Conservation (phyloP, 2,113 vertebrate species). For the Bos taurus region DNA sequence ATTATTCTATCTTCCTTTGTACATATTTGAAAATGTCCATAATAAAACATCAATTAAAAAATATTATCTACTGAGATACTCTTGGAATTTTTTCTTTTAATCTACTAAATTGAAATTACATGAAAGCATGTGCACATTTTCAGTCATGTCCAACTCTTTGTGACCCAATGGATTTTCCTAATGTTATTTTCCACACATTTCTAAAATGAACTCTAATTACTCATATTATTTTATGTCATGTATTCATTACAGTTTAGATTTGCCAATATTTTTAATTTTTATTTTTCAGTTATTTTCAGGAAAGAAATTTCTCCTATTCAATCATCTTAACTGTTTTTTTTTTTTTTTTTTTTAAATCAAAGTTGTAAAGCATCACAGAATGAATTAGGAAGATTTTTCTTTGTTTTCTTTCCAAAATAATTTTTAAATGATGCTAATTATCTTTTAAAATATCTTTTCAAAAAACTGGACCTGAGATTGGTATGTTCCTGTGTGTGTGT, state of each 20-base stretch:
- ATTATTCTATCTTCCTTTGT: not conserved
- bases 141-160: not conserved
- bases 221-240: not conserved
- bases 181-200: not conserved
- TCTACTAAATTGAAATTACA: not conserved
- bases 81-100: not conserved
- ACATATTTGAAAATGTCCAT: not conserved
- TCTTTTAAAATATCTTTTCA: not conserved
- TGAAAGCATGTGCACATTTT: not conserved
- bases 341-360: not conserved
- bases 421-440: not conserved
- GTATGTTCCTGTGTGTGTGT: not conserved
- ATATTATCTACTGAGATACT: not conserved
- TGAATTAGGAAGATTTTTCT: not conserved
- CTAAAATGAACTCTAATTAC: not conserved
- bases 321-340: not conserved
- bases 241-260: not conserved
- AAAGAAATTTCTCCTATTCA: not conserved
- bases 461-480: not conserved
- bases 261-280: not conserved
- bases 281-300: not conserved
- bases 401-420: not conserved
- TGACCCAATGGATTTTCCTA: not conserved
- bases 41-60: not conserved
- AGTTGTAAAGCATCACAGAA: not conserved